phyloP scores from a whole-genome alignment of 2,113 vertebrate genomes.

The Corythaeola cristata region DNA sequence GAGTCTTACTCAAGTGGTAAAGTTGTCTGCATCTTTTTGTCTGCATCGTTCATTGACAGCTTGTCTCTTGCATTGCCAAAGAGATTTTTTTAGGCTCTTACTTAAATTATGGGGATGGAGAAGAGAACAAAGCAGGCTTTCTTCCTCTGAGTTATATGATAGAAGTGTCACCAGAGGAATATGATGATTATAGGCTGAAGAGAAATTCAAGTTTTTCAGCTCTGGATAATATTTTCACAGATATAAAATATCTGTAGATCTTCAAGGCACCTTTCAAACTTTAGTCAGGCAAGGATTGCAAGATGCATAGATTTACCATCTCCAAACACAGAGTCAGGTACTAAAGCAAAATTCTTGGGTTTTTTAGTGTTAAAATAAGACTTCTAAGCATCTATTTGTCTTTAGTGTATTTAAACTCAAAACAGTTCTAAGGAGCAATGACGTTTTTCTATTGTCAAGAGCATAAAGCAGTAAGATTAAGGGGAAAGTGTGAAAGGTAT shows the following conservation, averaged over 20 bases:
- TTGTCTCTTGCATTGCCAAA: not conserved
- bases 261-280: not conserved
- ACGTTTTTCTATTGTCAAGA: not conserved
- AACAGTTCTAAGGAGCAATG: not conserved
- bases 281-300: not conserved
- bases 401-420: not conserved
- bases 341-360: not conserved
- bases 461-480: not conserved
- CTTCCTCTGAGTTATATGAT: not conserved
- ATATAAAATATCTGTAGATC: not conserved
- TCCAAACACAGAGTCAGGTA: not conserved
- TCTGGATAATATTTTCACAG: not conserved
- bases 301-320: not conserved
- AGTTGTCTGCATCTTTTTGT: not conserved
- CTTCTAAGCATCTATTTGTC: not conserved
- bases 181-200: not conserved
- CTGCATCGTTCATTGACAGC: not conserved
- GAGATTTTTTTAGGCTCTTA: not conserved
- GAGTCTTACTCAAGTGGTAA: not conserved
- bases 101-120: not conserved
- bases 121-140: not conserved
- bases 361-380: not conserved
- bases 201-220: not conserved
- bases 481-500: not conserved
- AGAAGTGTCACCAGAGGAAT: not conserved